Base-by-base conservation (phyloP, 2,113 vertebrate species). In the Ctenodactylus gundi region DNA sequence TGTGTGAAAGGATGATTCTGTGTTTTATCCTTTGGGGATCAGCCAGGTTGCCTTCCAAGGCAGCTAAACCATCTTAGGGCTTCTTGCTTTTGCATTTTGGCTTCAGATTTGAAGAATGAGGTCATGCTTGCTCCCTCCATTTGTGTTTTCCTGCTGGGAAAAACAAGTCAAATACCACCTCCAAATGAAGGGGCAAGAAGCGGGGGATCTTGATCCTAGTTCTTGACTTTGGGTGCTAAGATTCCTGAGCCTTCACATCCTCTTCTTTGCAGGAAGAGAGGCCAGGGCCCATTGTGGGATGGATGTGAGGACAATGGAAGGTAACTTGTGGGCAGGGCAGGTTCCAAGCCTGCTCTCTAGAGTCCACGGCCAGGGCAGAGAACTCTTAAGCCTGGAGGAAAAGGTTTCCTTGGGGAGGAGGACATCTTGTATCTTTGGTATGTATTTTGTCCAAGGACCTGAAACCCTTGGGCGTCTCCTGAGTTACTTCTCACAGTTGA, bases 251-350 rank as follows among this genome's bases (percentile, higher is more conserved):
- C 51, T 49, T 18, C 0, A 5, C 46, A 25, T 84, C 60, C 46
- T 15, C 14, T 21, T 21, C 17, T 49, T n/a, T n/a, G n/a, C n/a
- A 31, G 70, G 53, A 81, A 65, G 89, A 58, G 39, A 64, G 36
- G 41, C 46, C 29, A 46, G 60, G 49, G 9, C 55, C 25, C 2
- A 2, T 36, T 1, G 1, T 29, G 6, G 46, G 39, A 7, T 13
- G n/a, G 20, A n/a, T 0, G 0, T 6, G 57, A 76, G 49, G 39
- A 36, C 44, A 18, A 3, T 34, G 10, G 12, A 34, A 64, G 60
- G 55, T 36, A 27, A 27, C 21, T n/a, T 13, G 3, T 65, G 36
- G 34, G 17, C 27, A 80, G 41, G 25, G n/a, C 62, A 67, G 21
- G 23, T 46, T 44, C 10, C 10, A n/a, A 81, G 27, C 44, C 17